Evolutionary conservation across 2,888 invertebrate genomes (phyloP).

Genomic region (Parascotia fuliginaria): DNA sequence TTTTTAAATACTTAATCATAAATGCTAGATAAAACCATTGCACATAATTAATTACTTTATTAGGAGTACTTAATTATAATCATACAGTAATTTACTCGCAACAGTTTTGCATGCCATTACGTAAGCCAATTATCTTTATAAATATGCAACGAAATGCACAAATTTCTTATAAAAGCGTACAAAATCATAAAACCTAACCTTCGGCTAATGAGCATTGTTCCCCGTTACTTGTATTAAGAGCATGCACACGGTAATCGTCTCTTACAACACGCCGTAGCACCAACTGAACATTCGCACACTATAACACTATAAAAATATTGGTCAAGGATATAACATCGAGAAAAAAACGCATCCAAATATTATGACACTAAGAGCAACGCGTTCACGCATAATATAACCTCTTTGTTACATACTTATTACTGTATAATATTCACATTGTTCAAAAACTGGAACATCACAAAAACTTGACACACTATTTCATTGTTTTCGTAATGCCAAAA

Average conservation of each 20-base stretch:
- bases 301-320: constrained; percentile 51
- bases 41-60: no score
- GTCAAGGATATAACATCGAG: constrained; percentile 59
- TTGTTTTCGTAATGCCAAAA: constrained; percentile 15
- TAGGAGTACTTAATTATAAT: no score
- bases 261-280: constrained; percentile 44
- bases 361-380: constrained; percentile 14
- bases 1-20: no score
- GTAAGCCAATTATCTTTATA: not conserved
- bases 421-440: not conserved
- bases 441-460: constrained; percentile 21
- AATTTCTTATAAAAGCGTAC: constrained; percentile 14
- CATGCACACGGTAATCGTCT: constrained; percentile 50
- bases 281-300: constrained; percentile 51
- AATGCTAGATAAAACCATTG: no score
- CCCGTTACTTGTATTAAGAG: constrained; percentile 56
- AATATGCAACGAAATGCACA: constrained; percentile 8
- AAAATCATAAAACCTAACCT: constrained; percentile 44
- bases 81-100: no score
- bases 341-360: constrained; percentile 35
- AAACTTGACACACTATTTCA: constrained; percentile 26
- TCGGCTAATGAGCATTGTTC: constrained; percentile 53
- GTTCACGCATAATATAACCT: constrained; percentile 15
- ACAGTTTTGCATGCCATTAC: no score
- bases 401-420: constrained; percentile 1